These are phyloP conservation scores for Apteryx owenii DNA, from an alignment of 2,113 vertebrate genomes.

Conservation along the genomic window DNA sequence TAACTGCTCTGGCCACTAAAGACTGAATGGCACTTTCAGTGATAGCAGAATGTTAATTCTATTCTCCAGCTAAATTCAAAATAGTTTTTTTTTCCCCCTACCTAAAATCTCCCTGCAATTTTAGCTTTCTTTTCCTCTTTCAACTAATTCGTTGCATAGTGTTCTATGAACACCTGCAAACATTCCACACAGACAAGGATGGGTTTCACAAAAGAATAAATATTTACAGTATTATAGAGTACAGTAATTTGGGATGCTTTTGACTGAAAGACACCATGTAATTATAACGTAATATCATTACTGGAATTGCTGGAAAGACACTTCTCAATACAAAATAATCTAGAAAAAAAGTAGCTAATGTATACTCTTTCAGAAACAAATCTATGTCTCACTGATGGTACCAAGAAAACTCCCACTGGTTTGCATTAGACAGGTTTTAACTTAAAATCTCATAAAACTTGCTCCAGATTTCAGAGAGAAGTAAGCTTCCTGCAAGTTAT, in stretches of 20 bases:
- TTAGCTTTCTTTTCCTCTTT: background rate
- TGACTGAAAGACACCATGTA: background rate
- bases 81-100: background rate
- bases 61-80: background rate
- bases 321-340: background rate
- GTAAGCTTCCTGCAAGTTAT: background rate
- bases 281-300: background rate
- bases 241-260: background rate
- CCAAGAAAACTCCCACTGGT: background rate
- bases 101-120: background rate
- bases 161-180: background rate
- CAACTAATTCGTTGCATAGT: background rate
- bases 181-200: background rate
- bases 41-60: background rate
- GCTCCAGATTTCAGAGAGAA: background rate
- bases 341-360: background rate
- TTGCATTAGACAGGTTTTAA: background rate
- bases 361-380: background rate
- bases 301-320: background rate
- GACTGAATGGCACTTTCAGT: background rate
- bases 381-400: fast-evolving
- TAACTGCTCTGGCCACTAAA: background rate
- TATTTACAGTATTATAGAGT: background rate
- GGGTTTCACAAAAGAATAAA: background rate
- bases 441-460: background rate